Conservation (phyloP, 2,113 vertebrate species). For the Vicugna pacos region DNA sequence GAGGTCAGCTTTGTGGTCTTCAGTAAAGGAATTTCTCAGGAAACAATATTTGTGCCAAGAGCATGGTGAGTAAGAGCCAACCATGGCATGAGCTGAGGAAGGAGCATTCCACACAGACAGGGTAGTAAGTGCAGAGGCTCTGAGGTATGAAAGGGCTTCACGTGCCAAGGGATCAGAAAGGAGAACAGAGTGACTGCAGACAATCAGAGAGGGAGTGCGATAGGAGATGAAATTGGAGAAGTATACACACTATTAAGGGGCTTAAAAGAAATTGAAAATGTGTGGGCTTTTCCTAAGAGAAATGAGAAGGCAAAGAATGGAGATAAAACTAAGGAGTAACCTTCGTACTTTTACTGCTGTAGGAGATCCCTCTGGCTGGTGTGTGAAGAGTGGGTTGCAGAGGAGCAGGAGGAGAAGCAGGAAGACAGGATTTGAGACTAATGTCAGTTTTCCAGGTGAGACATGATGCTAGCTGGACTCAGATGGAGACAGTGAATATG, state of each 20-base stretch:
- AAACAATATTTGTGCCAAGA: background rate
- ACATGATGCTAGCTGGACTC: background rate
- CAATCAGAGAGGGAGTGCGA: fast-evolving
- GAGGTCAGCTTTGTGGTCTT: background rate
- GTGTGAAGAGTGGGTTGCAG: background rate
- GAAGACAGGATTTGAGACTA: background rate
- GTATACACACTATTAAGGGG: background rate
- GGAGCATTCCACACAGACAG: background rate
- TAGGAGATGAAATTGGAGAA: background rate
- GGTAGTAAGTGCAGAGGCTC: background rate
- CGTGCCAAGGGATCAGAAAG: background rate
- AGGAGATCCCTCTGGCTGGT: background rate
- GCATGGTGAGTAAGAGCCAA: background rate
- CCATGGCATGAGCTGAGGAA: background rate
- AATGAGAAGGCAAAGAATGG: background rate
- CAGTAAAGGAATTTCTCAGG: background rate
- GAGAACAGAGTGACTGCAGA: background rate
- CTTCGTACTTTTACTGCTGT: background rate
- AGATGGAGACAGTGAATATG: background rate
- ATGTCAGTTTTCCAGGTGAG: background rate
- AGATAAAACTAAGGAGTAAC: background rate
- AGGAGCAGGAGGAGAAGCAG: background rate
- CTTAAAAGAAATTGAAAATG: background rate
- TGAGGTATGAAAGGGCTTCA: background rate
- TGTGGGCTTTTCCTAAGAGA: background rate